Evolutionary conservation across 64 coral and sea anemone species (phyloP).

Genomic region (Astreopora myriophthalma): DNA sequence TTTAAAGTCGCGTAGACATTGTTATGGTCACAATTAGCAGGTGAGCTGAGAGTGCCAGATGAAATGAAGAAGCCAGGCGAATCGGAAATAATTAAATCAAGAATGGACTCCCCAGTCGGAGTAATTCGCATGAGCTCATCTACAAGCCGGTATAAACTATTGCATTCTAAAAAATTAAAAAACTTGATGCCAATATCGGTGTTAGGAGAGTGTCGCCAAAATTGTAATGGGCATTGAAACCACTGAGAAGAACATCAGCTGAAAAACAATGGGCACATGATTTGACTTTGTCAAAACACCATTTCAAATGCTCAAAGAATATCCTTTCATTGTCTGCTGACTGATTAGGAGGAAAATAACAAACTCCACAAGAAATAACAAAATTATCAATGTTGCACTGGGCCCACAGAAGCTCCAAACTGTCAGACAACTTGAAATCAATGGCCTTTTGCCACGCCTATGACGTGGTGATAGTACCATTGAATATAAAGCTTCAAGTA

Average conservation of each 20-base stretch:
- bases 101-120: background rate
- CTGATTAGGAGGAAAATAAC: background rate
- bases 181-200: background rate
- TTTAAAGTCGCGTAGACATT: too few species aligned
- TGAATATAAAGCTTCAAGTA: too few species aligned
- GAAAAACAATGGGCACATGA: too few species aligned
- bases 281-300: too few species aligned
- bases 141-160: background rate
- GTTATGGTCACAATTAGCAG: background rate
- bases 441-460: background rate
- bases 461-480: too few species aligned
- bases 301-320: background rate
- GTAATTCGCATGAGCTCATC: background rate
- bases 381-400: background rate
- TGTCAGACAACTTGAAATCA: background rate
- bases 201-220: background rate
- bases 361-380: background rate
- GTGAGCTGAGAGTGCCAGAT: background rate
- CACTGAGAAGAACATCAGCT: background rate
- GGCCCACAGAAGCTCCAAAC: background rate
- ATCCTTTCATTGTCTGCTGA: background rate
- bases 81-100: background rate
- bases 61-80: background rate
- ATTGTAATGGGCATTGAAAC: background rate
- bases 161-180: background rate